These are phyloP conservation scores for Euborellia annulipes DNA, from an alignment of 1,140 invertebrate species.

Conservation along the genomic window DNA sequence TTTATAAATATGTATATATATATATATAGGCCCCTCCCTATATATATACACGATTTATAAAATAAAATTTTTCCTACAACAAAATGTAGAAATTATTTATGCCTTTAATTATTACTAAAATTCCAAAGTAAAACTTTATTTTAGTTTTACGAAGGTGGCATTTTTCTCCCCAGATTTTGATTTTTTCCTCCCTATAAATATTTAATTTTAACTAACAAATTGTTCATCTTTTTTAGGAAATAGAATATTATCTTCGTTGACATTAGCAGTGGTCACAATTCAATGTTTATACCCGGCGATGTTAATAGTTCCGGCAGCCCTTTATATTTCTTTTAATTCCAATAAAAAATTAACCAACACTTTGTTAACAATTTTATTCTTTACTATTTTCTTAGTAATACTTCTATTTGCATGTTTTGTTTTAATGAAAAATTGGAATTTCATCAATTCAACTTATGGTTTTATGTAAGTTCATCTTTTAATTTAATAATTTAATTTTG, in stretches of 20 bases:
- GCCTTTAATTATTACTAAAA: conserved; percentile 1
- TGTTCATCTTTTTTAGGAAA: conserved; percentile 26
- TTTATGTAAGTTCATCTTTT: conserved; percentile 51
- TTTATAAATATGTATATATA: no score
- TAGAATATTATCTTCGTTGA: conserved; percentile 35
- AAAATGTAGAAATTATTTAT: conserved; percentile 23
- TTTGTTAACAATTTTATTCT: conserved; percentile 14
- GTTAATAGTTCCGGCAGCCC: conserved; percentile 60
- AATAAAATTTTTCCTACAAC: no score
- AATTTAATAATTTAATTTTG: conserved; percentile 22
- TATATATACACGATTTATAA: no score
- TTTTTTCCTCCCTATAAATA: no score
- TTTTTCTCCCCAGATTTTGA: no score
- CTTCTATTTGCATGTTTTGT: conserved; percentile 27
- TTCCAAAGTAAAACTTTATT: no score
- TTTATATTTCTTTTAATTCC: conserved; percentile 29
- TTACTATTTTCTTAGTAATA: conserved; percentile 18
- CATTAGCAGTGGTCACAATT: conserved; percentile 59
- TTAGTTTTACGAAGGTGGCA: no score
- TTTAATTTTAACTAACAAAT: conserved; percentile 8
- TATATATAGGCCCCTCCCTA: no score
- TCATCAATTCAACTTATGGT: conserved; percentile 62
- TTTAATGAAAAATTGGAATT: conserved; percentile 47
- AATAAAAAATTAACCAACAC: conserved; percentile 4
- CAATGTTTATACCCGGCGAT: conserved; percentile 77